A percentile compares a stretch with the other conserved stretches of the same genome.
phyloP scores from a whole-genome alignment of 2,888 invertebrate species.

The Patella depressa region DNA sequence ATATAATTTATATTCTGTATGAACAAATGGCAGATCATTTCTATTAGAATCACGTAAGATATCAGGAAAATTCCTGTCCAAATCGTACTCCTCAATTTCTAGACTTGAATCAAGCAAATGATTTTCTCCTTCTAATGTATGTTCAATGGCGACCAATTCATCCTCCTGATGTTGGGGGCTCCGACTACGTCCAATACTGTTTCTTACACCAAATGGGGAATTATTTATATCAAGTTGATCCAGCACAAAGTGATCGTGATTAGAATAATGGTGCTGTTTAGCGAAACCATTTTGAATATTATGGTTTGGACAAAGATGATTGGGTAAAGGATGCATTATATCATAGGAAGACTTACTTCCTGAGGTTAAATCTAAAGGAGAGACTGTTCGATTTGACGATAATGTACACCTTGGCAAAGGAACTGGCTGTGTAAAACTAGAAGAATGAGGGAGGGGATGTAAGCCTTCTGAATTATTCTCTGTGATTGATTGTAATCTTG shows the following conservation, averaged over 20 bases:
- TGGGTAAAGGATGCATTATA: too few relatives aligned
- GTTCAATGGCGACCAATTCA: conserved; percentile 14
- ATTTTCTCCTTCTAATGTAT: not conserved
- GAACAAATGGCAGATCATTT: not conserved
- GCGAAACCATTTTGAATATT: too few relatives aligned
- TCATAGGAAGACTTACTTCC: too few relatives aligned
- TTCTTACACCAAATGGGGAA: not conserved
- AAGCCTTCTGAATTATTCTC: conserved; percentile 14
- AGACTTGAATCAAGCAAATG: conserved; percentile 40
- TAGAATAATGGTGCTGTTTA: not conserved
- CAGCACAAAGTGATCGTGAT: not conserved
- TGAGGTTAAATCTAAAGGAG: too few relatives aligned
- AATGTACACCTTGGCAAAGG: conserved; percentile 15
- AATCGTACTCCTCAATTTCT: conserved; percentile 61
- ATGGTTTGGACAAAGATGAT: too few relatives aligned
- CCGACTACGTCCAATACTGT: not conserved
- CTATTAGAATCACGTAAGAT: conserved; percentile 42
- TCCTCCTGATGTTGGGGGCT: not conserved
- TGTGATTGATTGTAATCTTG: conserved; percentile 24
- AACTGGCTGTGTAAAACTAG: not conserved
- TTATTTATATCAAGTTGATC: not conserved
- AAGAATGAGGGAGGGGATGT: conserved; percentile 3
- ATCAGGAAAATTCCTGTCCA: conserved; percentile 69
- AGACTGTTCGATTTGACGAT: not conserved
- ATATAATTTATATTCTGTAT: conserved; percentile 34